Base-by-base conservation (phyloP, 2,797 vertebrate species). In the Toxotes lorentzi region DNA sequence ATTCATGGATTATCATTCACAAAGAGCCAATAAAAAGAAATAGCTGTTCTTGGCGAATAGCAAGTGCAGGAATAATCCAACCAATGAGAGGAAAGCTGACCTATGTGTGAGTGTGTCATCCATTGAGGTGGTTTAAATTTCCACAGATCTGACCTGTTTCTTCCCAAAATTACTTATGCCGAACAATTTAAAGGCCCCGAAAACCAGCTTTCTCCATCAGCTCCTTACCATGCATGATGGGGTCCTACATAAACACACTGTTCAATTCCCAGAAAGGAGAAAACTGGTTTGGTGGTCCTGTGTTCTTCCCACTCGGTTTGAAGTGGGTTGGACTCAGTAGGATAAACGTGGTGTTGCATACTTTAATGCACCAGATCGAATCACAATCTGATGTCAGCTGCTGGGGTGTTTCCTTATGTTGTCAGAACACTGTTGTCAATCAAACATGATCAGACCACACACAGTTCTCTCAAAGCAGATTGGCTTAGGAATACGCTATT, bases 11-110 rank as follows among this genome's bases (percentile, higher is more conserved):
- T 17, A 58, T 51, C 9, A 41, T 60, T 76, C n/a, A 23, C 12
- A 62, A 4, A 40, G 1, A 71, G 21, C 30, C 7, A 27, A 53
- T n/a, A 21, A 5, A 23, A 78, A 43, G 24, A 23, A 21, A 38
- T 5, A 13, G 3, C 23, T 67, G 2, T 19, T 67, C 21, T 61
- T 35, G 38, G 8, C 30, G n/a, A 58, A 21, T n/a, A 40, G 43
- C 57, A 30, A 48, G 12, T 5, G 14, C 19, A 21, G 12, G 70
- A 78, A 61, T 24, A 32, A 66, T 70, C 40, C 34, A 27, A 47
- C 13, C 24, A 65, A 60, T 5, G 7, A 48, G 7, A 48, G 19
- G 19, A 41, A 14, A 11, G 32, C 8, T 9, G 9, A 48, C 10
- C 7, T 19, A 13, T 14, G 8, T 24, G 3, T 47, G 38, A 19